A percentile compares a stretch with the other conserved stretches of the same genome.
Evolutionary conservation across 2,888 invertebrate genomes (phyloP).

Genomic region (Agrotis ipsilon): DNA sequence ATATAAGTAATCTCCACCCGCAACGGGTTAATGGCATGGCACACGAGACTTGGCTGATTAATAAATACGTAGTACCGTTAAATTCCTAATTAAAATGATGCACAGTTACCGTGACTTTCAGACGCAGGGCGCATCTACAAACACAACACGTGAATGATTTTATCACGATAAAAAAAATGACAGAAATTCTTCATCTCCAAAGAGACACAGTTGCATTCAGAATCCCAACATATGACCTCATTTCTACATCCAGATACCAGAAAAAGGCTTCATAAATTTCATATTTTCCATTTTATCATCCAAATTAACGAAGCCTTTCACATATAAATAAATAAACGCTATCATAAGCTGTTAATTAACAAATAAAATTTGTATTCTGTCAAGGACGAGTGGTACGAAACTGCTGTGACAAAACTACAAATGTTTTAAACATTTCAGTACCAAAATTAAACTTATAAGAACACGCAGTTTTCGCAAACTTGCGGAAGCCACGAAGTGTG

Average conservation of each 20-base stretch:
- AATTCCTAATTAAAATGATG: slow-evolving; percentile 38
- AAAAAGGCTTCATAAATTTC: too few relatives aligned
- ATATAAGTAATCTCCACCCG: slow-evolving; percentile 56
- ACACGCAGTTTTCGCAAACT: slow-evolving; percentile 32
- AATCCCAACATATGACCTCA: too few relatives aligned
- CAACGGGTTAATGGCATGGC: slow-evolving; percentile 46
- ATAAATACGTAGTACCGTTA: slow-evolving; percentile 34
- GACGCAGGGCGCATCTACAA: background rate
- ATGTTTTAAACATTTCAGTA: background rate
- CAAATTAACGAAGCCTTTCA: too few relatives aligned
- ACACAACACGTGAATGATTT: too few relatives aligned
- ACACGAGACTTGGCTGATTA: slow-evolving; percentile 37
- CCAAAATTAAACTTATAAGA: slow-evolving; percentile 7
- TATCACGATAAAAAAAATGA: too few relatives aligned
- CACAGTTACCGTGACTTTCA: slow-evolving; percentile 2
- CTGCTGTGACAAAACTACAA: slow-evolving; percentile 7
- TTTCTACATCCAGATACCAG: too few relatives aligned
- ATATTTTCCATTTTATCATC: too few relatives aligned
- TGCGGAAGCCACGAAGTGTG: slow-evolving; percentile 38
- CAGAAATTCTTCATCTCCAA: too few relatives aligned
- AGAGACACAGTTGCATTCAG: too few relatives aligned
- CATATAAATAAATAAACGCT: too few relatives aligned
- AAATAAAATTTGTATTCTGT: background rate
- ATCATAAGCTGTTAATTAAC: background rate
- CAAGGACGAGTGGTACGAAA: background rate